phyloP scores from a whole-genome alignment of 2,113 vertebrate species.

The Neoarius graeffei region DNA sequence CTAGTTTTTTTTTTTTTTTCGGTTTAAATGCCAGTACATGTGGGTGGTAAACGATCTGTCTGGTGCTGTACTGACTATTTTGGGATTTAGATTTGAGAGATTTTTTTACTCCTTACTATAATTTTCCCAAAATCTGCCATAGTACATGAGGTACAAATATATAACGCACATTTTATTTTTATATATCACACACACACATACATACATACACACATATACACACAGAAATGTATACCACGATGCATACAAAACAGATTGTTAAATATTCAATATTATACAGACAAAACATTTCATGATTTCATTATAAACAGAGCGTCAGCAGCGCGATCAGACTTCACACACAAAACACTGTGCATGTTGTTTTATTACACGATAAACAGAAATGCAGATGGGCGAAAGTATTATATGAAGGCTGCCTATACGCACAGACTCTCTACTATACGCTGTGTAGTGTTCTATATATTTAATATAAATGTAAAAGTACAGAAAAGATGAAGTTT shows the following conservation, averaged over 20 bases:
- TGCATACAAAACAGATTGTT: neutral
- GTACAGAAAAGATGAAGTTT: neutral
- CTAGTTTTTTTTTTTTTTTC: neutral
- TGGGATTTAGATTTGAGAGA: neutral
- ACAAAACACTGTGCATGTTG: neutral
- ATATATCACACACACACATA: too few species aligned
- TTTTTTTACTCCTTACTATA: neutral
- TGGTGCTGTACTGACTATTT: neutral
- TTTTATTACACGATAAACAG: neutral
- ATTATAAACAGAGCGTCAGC: neutral
- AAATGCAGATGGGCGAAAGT: neutral
- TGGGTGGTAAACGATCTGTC: neutral
- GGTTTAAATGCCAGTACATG: neutral
- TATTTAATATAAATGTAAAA: neutral
- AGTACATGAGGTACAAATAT: neutral
- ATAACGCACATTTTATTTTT: too few species aligned
- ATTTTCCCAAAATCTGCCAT: neutral
- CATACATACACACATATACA: too few species aligned
- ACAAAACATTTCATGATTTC: neutral
- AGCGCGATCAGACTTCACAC: neutral
- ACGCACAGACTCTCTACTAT: neutral
- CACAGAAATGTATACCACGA: neutral
- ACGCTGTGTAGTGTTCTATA: neutral
- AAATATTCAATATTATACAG: neutral
- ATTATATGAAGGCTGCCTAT: neutral